A percentile compares a stretch with the other conserved stretches of the same genome.
phyloP scores from a whole-genome alignment of 1,140 invertebrate genomes.

The Cepaea nemoralis region DNA sequence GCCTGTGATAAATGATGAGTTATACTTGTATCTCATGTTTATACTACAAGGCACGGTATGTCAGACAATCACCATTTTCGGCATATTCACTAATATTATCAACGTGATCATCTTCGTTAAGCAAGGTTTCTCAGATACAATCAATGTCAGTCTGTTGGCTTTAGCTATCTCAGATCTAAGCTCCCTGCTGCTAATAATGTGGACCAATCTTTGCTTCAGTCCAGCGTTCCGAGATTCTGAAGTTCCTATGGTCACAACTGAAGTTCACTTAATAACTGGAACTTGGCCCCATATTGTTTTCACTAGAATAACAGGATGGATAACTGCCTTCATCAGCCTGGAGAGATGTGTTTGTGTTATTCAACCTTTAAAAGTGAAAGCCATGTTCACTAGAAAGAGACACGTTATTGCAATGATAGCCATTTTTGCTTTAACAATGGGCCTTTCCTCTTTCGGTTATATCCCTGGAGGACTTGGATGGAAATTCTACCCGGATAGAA shows the following conservation, averaged over 20 bases:
- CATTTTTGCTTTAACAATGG: neutral
- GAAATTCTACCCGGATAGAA: neutral
- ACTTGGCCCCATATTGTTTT: constrained; percentile 1
- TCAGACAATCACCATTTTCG: neutral
- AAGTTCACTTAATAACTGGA: neutral
- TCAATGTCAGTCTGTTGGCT: neutral
- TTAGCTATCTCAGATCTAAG: neutral
- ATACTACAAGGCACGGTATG: neutral
- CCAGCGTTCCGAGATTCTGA: neutral
- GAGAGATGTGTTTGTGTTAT: constrained; percentile 28
- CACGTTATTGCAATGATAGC: neutral
- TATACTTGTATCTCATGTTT: neutral
- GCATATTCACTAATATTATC: neutral
- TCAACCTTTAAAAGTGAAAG: constrained; percentile 17
- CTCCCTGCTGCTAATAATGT: too few relatives aligned
- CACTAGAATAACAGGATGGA: constrained; percentile 16
- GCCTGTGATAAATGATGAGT: neutral
- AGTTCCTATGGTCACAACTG: neutral
- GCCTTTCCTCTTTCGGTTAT: neutral
- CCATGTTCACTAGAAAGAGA: neutral
- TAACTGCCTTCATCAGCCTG: constrained; percentile 24
- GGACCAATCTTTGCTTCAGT: neutral
- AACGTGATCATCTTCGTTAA: neutral
- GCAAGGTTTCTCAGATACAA: neutral
- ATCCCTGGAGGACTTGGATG: neutral